Conservation (phyloP, 2,888 invertebrate genomes). For the Glaucopsyche alexis region DNA sequence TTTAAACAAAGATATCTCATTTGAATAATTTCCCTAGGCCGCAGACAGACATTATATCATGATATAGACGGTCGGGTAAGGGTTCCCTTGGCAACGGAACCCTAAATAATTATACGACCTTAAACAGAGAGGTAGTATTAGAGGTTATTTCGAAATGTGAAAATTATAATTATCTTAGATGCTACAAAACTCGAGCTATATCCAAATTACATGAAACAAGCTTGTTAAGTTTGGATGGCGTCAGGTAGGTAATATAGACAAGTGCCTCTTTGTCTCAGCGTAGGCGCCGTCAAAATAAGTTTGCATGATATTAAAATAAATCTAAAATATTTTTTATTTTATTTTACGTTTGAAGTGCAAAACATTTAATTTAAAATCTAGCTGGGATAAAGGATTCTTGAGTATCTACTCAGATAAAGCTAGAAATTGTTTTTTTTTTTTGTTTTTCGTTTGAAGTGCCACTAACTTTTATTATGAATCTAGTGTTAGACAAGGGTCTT, state of each 20-base stretch:
- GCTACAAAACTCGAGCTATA: constrained; percentile 51
- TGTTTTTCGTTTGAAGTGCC: background rate
- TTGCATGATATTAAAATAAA: background rate
- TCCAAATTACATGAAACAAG: constrained; percentile 64
- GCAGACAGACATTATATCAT: background rate
- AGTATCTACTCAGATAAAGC: too few species aligned
- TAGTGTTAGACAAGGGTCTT: background rate
- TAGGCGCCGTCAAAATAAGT: constrained; percentile 35
- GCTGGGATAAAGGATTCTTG: background rate
- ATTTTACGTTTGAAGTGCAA: constrained; percentile 7
- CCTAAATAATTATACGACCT: constrained; percentile 44
- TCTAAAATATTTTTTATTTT: background rate
- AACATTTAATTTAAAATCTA: background rate
- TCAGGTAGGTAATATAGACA: constrained; percentile 32
- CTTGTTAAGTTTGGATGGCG: constrained; percentile 54
- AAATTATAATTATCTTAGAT: constrained; percentile 63
- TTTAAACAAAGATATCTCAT: too few species aligned
- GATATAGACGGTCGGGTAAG: background rate
- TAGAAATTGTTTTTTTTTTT: background rate
- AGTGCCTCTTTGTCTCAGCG: constrained; percentile 37
- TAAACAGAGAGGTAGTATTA: constrained; percentile 48
- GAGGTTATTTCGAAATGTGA: constrained; percentile 65
- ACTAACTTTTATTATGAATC: background rate
- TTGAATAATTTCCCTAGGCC: background rate
- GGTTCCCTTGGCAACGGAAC: constrained; percentile 4